A percentile compares a stretch with the other conserved stretches of the same genome.
Conservation (phyloP, 2,797 vertebrate species). For the Melanotaenia maccullochi region DNA sequence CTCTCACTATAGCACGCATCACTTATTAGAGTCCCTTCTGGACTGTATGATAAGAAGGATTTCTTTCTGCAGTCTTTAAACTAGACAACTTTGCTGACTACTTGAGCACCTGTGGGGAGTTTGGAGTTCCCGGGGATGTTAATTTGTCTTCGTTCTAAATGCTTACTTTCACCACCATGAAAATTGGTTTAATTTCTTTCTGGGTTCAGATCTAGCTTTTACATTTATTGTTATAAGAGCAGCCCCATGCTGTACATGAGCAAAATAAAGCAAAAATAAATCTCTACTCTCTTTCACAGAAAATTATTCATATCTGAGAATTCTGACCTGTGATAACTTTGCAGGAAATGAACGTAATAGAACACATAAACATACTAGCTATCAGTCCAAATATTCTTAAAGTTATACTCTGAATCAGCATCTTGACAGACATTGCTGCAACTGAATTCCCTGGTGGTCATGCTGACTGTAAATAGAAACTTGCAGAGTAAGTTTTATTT, state of each 20-base stretch:
- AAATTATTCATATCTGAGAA: slow-evolving; percentile 6
- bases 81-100: background rate
- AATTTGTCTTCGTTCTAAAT: slow-evolving; percentile 7
- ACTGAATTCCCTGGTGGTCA: slow-evolving; percentile 9
- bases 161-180: slow-evolving; percentile 14
- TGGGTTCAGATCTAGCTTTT: background rate
- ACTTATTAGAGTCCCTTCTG: background rate
- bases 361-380: background rate
- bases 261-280: background rate
- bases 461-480: slow-evolving; percentile 71
- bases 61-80: background rate
- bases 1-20: slow-evolving; percentile 11
- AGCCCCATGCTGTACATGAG: slow-evolving; percentile 1
- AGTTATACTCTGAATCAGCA: slow-evolving; percentile 1
- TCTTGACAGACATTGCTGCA: slow-evolving; percentile 22
- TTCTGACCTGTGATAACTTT: background rate
- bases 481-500: slow-evolving; percentile 28
- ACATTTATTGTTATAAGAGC: slow-evolving; percentile 13
- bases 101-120: slow-evolving; percentile 11
- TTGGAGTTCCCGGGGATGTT: slow-evolving; percentile 15
- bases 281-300: background rate
- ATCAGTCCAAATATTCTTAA: background rate
- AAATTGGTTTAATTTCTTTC: slow-evolving; percentile 10
- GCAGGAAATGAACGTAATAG: background rate
- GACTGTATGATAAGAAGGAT: background rate